Base-by-base conservation (phyloP, 2,888 invertebrate genomes). In the Teinopalpus imperialis region DNA sequence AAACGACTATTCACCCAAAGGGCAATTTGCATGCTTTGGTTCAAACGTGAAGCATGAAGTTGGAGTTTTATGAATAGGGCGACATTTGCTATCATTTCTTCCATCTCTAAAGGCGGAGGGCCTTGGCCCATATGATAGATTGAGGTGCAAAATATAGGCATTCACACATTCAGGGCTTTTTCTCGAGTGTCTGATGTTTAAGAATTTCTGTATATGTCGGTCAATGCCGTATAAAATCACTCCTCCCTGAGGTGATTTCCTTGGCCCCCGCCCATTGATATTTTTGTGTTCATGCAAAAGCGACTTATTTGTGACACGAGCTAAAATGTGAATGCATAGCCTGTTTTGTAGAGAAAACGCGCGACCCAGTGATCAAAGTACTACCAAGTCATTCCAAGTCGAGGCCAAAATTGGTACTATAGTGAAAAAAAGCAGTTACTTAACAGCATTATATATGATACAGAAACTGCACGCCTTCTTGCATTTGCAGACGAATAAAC, bases 211-310 rank as follows among this genome's bases (percentile, higher is more conserved):
- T 37, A 3, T 29, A 43, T 43, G 36, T 43, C 23, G 35, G 43
- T 36, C 43, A 43, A 37, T 31, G 43, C 36, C 36, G 35, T 14
- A 14, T 29, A 13, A 23, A 35, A 10, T 21, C n/a, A 7, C 6
- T 16, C 8, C n/a, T 7, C 9, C 14, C 29, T 3, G n/a, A 13
- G 12, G 36, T 6, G 6, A 8, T 43, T 8, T 30, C 43, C 43
- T 43, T 43, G 43, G 36, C 30, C 36, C 23, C n/a, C n/a, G n/a
- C n/a, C n/a, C n/a, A n/a, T n/a, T n/a, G 8, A 29, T 34, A 42
- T 20, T 14, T 37, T 36, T 26, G n/a, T n/a, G n/a, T n/a, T n/a
- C n/a, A n/a, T n/a, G n/a, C n/a, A n/a, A n/a, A n/a, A n/a, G n/a
- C n/a, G n/a, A n/a, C n/a, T n/a, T n/a, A n/a, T n/a, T n/a, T n/a